A percentile compares a stretch with the other conserved stretches of the same genome.
phyloP scores from a whole-genome alignment of 2,888 invertebrate genomes.

The Lymantria dispar region DNA sequence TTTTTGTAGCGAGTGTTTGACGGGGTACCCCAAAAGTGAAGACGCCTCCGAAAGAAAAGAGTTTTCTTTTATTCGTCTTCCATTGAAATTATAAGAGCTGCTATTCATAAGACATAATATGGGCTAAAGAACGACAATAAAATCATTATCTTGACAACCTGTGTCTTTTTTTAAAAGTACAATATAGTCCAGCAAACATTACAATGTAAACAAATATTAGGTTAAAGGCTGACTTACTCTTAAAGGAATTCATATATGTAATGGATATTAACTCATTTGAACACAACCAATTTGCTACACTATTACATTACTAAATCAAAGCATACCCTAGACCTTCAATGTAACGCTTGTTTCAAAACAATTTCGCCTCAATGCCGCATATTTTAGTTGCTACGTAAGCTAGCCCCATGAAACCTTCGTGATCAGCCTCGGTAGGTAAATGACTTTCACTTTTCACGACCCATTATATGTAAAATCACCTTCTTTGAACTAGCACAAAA shows the following conservation, averaged over 20 bases:
- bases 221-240: no score
- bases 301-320: slow-evolving; percentile 3
- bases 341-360: slow-evolving; percentile 11
- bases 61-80: no score
- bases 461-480: slow-evolving; percentile 37
- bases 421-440: slow-evolving; percentile 34
- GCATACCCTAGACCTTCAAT: slow-evolving; percentile 10
- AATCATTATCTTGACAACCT: no score
- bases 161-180: no score
- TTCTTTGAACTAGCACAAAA: slow-evolving; percentile 25
- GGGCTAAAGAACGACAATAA: no score
- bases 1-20: no score
- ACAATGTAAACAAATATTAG: no score
- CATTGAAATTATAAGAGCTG: no score
- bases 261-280: slow-evolving; percentile 2
- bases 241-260: neutral
- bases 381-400: slow-evolving; percentile 30
- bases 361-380: slow-evolving; percentile 7
- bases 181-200: no score
- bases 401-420: slow-evolving; percentile 40
- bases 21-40: no score
- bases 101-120: no score
- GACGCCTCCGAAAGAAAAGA: no score
- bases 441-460: slow-evolving; percentile 50
- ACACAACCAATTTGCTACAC: neutral